Conservation (phyloP, 2,113 vertebrate species). For the Clarias batrachus region DNA sequence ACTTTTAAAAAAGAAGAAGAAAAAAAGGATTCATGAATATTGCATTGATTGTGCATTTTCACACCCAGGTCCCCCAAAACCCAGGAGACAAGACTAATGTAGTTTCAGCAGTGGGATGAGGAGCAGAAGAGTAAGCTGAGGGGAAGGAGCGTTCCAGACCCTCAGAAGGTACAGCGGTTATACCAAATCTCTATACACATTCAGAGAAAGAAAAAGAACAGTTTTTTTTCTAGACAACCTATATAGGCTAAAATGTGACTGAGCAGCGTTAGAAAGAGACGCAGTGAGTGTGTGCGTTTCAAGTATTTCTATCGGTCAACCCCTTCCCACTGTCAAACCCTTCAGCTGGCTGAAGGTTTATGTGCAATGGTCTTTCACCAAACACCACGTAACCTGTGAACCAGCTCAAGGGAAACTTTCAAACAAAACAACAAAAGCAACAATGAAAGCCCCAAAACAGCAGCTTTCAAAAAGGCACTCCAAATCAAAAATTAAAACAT, state of each 20-base stretch:
- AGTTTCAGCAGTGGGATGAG: conserved; percentile 81
- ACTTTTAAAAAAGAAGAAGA: conserved; percentile 54
- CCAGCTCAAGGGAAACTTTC: conserved; percentile 30
- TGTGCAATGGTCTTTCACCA: conserved; percentile 54
- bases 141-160: conserved; percentile 58
- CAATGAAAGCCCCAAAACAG: conserved; percentile 82
- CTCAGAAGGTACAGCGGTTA: conserved; percentile 66
- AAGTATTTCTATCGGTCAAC: conserved; percentile 70
- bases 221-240: conserved; percentile 74
- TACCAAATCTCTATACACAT: conserved; percentile 68
- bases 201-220: conserved; percentile 69
- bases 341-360: conserved; percentile 52
- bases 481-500: conserved; percentile 83
- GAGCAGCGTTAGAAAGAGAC: conserved; percentile 76
- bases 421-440: conserved; percentile 65
- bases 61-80: conserved; percentile 76
- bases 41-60: conserved; percentile 96
- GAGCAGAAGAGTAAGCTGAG: conserved; percentile 62
- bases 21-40: conserved; percentile 79
- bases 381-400: conserved; percentile 35
- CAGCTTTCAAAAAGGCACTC: conserved; percentile 98
- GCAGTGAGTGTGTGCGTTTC: conserved; percentile 66
- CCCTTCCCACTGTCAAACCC: conserved; percentile 33
- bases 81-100: conserved; percentile 61
- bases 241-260: conserved; percentile 80